Evolutionary conservation across 2,888 invertebrate species (phyloP).

Genomic region (Bimastos eiseni): DNA sequence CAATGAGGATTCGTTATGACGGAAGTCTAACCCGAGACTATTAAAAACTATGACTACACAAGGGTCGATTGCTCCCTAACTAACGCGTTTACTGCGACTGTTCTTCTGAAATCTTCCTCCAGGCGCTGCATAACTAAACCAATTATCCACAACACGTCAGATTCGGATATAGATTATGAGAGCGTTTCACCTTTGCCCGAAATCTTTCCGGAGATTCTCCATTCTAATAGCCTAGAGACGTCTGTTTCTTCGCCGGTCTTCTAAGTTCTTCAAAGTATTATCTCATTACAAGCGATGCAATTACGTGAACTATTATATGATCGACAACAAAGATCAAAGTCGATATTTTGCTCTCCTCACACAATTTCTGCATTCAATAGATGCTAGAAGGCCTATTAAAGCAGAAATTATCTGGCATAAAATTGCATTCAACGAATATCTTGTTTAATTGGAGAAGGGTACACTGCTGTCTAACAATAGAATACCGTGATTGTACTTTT

Average conservation of each 20-base stretch:
- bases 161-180: background rate
- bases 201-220: background rate
- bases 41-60: background rate
- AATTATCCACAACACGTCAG: background rate
- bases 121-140: background rate
- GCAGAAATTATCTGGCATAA: background rate
- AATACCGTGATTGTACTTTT: background rate
- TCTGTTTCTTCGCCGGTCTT: background rate
- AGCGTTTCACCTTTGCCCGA: background rate
- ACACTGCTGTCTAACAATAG: background rate
- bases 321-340: background rate
- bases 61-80: background rate
- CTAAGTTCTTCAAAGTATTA: background rate
- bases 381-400: no score
- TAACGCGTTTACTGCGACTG: background rate
- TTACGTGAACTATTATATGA: background rate
- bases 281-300: background rate
- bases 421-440: background rate
- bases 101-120: background rate
- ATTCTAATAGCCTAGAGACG: background rate
- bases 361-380: background rate
- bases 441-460: background rate
- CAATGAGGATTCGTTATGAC: background rate
- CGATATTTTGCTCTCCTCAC: background rate
- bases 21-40: background rate